A percentile compares a stretch with the other conserved stretches of the same genome.
These are phyloP conservation scores for Malurus alboscapulatus DNA, from an alignment of 2,113 vertebrate genomes.

Conservation along the genomic window DNA sequence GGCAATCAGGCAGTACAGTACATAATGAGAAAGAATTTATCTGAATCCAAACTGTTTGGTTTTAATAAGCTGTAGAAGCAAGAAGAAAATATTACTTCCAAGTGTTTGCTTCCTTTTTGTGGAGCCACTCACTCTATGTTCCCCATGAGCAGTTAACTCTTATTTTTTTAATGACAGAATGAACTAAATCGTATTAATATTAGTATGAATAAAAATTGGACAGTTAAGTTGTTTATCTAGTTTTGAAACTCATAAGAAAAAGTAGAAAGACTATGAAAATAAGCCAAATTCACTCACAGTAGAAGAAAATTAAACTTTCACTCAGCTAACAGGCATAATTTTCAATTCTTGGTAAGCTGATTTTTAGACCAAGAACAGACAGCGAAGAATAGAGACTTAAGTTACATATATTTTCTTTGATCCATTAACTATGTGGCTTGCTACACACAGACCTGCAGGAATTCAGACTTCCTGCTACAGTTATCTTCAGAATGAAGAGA, in stretches of 20 bases:
- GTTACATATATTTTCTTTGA: constrained; percentile 36
- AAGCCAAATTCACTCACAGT: neutral
- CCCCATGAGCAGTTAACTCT: neutral
- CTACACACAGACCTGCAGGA: constrained; percentile 64
- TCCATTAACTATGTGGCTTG: constrained; percentile 52
- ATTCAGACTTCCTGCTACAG: constrained; percentile 58
- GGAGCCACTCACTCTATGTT: neutral
- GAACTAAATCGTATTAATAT: neutral
- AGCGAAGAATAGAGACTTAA: neutral
- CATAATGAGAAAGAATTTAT: neutral
- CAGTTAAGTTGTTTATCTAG: neutral
- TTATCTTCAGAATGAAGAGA: constrained; percentile 70
- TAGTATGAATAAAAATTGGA: neutral
- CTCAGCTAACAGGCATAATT: neutral
- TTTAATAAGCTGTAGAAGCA: neutral
- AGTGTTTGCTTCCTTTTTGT: neutral
- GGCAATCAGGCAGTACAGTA: neutral
- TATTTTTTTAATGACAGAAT: neutral
- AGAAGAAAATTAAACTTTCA: neutral
- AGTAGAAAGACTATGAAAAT: neutral
- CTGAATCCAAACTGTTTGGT: neutral
- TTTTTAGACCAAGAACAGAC: neutral
- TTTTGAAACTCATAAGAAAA: neutral
- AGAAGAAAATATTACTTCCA: neutral
- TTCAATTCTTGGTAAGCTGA: neutral